A percentile compares a stretch with the other conserved stretches of the same genome.
These are phyloP conservation scores for Caenorhabditis briggsae DNA, from an alignment of 1,140 invertebrate species.

Conservation along the genomic window DNA sequence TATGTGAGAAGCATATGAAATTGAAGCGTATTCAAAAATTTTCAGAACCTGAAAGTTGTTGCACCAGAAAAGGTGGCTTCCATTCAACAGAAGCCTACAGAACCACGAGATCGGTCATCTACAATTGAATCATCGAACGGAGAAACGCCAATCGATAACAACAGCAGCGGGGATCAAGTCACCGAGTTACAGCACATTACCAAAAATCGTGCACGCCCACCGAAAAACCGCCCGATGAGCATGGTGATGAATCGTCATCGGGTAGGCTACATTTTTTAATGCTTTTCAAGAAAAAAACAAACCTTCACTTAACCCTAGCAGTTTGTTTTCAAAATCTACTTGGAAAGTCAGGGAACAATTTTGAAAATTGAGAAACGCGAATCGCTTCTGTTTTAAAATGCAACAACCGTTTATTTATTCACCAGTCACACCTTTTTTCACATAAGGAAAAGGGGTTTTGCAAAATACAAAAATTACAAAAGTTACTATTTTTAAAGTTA, in stretches of 20 bases:
- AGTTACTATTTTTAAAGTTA: slow-evolving; percentile 4
- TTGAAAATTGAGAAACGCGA: too few species aligned
- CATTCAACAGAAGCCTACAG: neutral
- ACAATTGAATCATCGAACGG: neutral
- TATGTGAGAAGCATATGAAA: neutral
- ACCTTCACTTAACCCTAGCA: too few species aligned
- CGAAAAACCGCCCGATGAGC: slow-evolving; percentile 42
- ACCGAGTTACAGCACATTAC: slow-evolving; percentile 38
- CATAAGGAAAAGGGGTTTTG: neutral
- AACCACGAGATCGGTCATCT: slow-evolving; percentile 21
- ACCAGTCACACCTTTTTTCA: neutral
- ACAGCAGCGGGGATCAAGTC: slow-evolving; percentile 15
- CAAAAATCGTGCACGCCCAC: slow-evolving; percentile 22
- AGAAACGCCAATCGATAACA: neutral
- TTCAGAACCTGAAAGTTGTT: slow-evolving; percentile 30
- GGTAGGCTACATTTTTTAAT: neutral
- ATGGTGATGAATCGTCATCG: slow-evolving; percentile 46
- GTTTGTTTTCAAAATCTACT: too few species aligned
- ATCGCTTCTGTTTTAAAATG: neutral
- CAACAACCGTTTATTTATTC: neutral
- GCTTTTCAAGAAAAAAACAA: too few species aligned
- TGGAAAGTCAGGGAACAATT: too few species aligned
- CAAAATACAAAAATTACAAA: too few species aligned
- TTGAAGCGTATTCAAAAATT: neutral
- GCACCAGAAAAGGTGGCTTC: slow-evolving; percentile 38